Conservation (phyloP, 1,140 invertebrate genomes). For the Pseudomyrmex dendroicus region DNA sequence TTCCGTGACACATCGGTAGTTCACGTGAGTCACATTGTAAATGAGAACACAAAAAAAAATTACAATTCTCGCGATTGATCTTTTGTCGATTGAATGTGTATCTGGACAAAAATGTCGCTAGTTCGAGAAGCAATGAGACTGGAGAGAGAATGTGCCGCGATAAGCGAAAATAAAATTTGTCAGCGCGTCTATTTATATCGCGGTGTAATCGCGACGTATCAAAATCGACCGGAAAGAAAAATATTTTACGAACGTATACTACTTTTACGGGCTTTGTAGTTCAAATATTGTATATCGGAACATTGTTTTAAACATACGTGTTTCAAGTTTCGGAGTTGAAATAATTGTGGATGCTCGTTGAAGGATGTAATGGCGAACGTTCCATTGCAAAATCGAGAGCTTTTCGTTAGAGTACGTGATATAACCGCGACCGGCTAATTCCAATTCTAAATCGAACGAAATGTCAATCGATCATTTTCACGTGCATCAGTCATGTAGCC, state of each 20-base stretch:
- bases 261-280: background rate
- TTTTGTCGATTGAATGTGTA: background rate
- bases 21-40: background rate
- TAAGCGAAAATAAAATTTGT: background rate
- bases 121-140: background rate
- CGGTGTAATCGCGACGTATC: background rate
- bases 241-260: background rate
- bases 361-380: background rate
- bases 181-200: background rate
- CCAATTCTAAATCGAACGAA: background rate
- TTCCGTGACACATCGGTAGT: background rate
- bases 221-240: background rate
- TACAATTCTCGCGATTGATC: background rate
- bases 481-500: background rate
- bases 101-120: background rate
- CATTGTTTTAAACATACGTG: background rate
- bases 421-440: background rate
- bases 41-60: constrained; percentile 13
- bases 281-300: too few relatives aligned
- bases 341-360: too few relatives aligned
- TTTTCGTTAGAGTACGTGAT: background rate
- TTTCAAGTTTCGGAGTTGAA: background rate
- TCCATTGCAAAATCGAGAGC: background rate
- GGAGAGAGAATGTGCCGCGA: background rate
- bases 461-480: constrained; percentile 6